Base-by-base conservation (phyloP, 1,140 invertebrate genomes). In the Micrasema longulum region DNA sequence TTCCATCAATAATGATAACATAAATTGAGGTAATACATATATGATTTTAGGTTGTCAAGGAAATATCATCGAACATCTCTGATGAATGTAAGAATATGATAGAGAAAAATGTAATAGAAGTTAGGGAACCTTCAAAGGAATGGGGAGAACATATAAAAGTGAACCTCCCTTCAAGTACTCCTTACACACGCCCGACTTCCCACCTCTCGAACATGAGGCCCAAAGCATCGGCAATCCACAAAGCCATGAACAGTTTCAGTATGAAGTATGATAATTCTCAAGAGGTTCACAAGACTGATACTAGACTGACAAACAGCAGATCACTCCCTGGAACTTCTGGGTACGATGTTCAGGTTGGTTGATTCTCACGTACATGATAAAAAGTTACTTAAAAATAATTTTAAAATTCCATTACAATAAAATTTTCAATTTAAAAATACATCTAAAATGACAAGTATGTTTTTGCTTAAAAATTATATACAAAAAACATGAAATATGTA, bases 21-120 rank as follows among this genome's bases (percentile, higher is more conserved):
- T 50, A 23, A 55, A 55, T 9, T 23, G 12, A 10, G 12, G 22
- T 1, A n/a, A n/a, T n/a, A n/a, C n/a, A n/a, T n/a, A n/a, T n/a
- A n/a, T n/a, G n/a, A 38, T 82, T 82, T 47, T 75, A 86, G 85
- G 77, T 83, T 65, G 83, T 86, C 23, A 77, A 71, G 77, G 77
- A 80, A 77, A 83, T 87, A 77, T 81, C 80, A 41, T 79, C 66
- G 48, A 75, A 78, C 48, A 78, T 86, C 77, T 78, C 80, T 22
- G 84, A 86, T 48, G 83, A 85, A 16, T 77, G 82, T 18, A 85
- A 83, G 77, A 78, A 81, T 22, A 84, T 80, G 53, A 85, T 85
- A 9, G 79, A 77, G 67, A 77, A 76, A 18, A 81, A 83, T 76
- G 73, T 76, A 71, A 84, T 87, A 75, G 65, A 71, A 10, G 76